phyloP scores from a whole-genome alignment of 2,113 vertebrate species.

The Amblyopsis rosae region DNA sequence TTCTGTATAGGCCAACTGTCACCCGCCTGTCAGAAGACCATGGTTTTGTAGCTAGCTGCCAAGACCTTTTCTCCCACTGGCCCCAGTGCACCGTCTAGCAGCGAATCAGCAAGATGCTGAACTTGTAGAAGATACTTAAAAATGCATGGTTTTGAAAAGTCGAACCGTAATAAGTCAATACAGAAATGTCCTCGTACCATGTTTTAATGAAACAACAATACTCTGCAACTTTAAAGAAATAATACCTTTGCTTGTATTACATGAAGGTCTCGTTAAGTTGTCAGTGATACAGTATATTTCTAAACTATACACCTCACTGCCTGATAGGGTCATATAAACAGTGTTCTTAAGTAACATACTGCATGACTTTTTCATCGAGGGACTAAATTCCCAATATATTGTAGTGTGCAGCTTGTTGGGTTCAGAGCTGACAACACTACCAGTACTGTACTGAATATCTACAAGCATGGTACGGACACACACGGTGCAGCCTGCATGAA shows the following conservation, averaged over 20 bases:
- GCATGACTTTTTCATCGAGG: not conserved
- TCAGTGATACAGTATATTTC: conserved; percentile 52
- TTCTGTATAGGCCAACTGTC: conserved; percentile 38
- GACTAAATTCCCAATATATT: conserved; percentile 15
- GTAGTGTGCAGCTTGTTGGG: conserved; percentile 35
- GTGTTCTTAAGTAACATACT: conserved; percentile 34
- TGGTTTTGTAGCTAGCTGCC: conserved; percentile 56
- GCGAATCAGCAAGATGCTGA: conserved; percentile 77
- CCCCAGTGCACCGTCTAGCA: conserved; percentile 80
- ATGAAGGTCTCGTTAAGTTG: conserved; percentile 46
- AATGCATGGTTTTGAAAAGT: conserved; percentile 64
- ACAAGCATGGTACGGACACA: conserved; percentile 23
- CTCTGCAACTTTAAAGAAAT: conserved; percentile 51
- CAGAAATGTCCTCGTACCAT: conserved; percentile 53
- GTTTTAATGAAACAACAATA: conserved; percentile 36
- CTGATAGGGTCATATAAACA: conserved; percentile 48
- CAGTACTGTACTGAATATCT: conserved; percentile 10
- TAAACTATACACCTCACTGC: conserved; percentile 45
- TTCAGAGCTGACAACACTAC: conserved; percentile 26
- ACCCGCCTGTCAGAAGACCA: conserved; percentile 55
- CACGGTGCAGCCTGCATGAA: conserved; percentile 33
- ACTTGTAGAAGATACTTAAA: conserved; percentile 72
- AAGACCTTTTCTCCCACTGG: conserved; percentile 48
- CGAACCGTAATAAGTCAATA: conserved; percentile 57
- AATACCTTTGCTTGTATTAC: conserved; percentile 49